These are phyloP conservation scores for Torymus texanus DNA, from an alignment of 2,888 invertebrate genomes.

Conservation along the genomic window DNA sequence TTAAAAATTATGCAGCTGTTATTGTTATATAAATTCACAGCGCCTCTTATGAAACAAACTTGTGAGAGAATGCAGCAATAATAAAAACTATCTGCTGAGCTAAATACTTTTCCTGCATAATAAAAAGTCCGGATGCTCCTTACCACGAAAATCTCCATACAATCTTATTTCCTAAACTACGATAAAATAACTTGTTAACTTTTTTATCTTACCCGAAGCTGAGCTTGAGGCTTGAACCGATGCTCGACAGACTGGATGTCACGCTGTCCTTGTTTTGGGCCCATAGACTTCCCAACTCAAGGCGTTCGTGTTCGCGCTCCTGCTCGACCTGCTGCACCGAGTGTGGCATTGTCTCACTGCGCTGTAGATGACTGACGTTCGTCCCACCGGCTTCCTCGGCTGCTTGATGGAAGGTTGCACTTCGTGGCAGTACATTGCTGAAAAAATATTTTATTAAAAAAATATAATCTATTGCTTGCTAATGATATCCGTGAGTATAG, in stretches of 20 bases:
- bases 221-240: conserved; percentile 88
- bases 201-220: conserved; percentile 84
- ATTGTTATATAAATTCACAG: too few relatives aligned
- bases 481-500: too few relatives aligned
- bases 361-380: conserved; percentile 68
- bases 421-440: conserved; percentile 70
- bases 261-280: conserved; percentile 76
- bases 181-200: neutral
- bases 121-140: conserved; percentile 27
- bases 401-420: conserved; percentile 75
- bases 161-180: conserved; percentile 3
- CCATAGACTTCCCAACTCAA: conserved; percentile 73
- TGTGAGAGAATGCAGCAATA: too few relatives aligned
- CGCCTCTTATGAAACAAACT: neutral
- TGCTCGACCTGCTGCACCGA: conserved; percentile 72
- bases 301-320: conserved; percentile 71
- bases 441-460: conserved; percentile 27
- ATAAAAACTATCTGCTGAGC: too few relatives aligned
- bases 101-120: too few relatives aligned
- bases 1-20: too few relatives aligned
- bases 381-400: conserved; percentile 67
- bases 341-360: conserved; percentile 73
- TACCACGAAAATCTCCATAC: conserved; percentile 2
- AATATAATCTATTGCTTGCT: too few relatives aligned
- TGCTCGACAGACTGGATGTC: conserved; percentile 85